Evolutionary conservation across 2,888 invertebrate genomes (phyloP), one percentile per base, ranked within the genome.

Genomic region (Andrena hattorfiana): DNA sequence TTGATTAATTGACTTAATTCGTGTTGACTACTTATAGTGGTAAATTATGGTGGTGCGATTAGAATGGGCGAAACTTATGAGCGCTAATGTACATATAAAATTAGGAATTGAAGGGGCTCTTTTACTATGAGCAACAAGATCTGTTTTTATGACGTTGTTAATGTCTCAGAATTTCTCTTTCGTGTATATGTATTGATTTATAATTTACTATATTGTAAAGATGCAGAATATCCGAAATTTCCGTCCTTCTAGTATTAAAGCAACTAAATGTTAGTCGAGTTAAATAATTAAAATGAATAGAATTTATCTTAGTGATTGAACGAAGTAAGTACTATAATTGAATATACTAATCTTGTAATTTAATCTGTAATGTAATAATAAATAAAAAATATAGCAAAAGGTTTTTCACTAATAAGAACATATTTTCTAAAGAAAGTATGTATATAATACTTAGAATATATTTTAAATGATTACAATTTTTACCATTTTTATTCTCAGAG

Each of bases 401-500:
- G 54, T 26, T 56, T 20, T 10, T 10, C 23, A 56, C 10, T 56
- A 56, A 56, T 8, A 56, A 56, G 4, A 56, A 23, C 13, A 8
- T 56, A 56, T 56, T 42, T 13, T 42, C 1, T 42, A 42, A 42
- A 16, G 1, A 42, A 42, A 42, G 13, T 16, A 28, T 28, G 13
- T n/a, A 20, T n/a, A 20, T 28, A 48, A 10, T 28, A 10, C 30
- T 23, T 8, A n/a, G 30, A 67, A 32, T 23, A 26, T 8, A 32
- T 4, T 59, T 28, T 3, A 5, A 51, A 23, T 7, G 2, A 69
- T 35, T 49, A n/a, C 10, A 64, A 35, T 49, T n/a, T 62, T 85
- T 87, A 88, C 85, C 80, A 60, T 85, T 88, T 49, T 80, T 83
- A 66, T 82, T 85, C 13, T 81, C 90, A 3, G 82, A 72, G 0